These are phyloP conservation scores for Slavum lentiscoides DNA, from an alignment of 2,888 invertebrate species.

Conservation along the genomic window DNA sequence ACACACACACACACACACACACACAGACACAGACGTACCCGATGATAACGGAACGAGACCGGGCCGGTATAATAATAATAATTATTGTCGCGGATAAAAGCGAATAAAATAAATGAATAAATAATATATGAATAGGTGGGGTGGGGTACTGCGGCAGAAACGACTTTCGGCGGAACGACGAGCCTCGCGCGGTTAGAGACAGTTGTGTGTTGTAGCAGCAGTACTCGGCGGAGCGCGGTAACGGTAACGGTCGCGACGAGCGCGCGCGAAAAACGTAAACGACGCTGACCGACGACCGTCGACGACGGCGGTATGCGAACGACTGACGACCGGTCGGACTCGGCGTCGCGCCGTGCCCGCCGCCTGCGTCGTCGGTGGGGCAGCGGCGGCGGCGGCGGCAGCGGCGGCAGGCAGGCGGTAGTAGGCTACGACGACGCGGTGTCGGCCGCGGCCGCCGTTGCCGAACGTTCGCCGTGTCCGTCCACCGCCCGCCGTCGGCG, in stretches of 20 bases:
- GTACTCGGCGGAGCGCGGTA: too few species aligned
- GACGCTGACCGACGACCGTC: background rate
- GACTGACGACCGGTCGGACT: slow-evolving; percentile 4
- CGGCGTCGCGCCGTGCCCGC: slow-evolving; percentile 8
- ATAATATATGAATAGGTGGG: too few species aligned
- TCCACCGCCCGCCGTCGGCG: too few species aligned
- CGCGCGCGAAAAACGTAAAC: too few species aligned
- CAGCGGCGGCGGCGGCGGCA: background rate
- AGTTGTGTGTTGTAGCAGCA: too few species aligned
- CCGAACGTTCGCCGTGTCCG: too few species aligned
- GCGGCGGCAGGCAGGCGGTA: background rate
- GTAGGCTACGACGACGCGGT: slow-evolving; percentile 21
- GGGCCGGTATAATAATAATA: background rate
- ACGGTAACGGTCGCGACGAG: too few species aligned
- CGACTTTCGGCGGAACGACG: background rate
- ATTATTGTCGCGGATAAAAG: background rate
- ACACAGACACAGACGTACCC: background rate
- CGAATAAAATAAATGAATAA: background rate
- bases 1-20: background rate
- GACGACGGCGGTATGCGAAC: slow-evolving; percentile 11
- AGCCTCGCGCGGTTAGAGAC: too few species aligned
- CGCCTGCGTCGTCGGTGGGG: background rate
- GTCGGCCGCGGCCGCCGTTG: background rate
- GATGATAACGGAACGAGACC: background rate
- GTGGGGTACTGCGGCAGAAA: too few species aligned